Evolutionary conservation across 2,888 invertebrate genomes (phyloP).

Genomic region (Subacronicta megacephala): DNA sequence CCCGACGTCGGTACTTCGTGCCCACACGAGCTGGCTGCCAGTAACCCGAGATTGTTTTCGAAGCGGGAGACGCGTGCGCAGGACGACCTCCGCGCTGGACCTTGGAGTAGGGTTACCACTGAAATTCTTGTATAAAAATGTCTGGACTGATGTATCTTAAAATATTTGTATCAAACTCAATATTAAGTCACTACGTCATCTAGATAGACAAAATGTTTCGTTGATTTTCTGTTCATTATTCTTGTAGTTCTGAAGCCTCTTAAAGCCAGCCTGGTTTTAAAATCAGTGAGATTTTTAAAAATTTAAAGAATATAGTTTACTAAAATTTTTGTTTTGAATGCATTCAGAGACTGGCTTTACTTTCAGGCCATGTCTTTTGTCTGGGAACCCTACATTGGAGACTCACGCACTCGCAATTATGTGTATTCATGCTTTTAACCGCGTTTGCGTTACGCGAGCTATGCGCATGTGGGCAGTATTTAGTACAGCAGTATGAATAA

Average conservation of each 20-base stretch:
- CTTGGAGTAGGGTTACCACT: conserved; percentile 72
- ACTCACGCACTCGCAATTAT: conserved; percentile 67
- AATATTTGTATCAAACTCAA: neutral
- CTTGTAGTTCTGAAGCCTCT: neutral
- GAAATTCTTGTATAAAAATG: conserved; percentile 22
- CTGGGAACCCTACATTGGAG: conserved; percentile 51
- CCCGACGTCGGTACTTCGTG: conserved; percentile 57
- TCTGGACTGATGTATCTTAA: neutral
- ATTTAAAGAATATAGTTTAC: neutral
- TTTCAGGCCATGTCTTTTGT: conserved; percentile 26
- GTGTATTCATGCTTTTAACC: conserved; percentile 66
- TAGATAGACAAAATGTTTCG: neutral
- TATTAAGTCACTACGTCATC: no score
- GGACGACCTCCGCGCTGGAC: conserved; percentile 82
- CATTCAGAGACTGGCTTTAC: conserved; percentile 5
- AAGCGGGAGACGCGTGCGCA: conserved; percentile 79
- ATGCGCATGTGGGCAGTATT: conserved; percentile 58
- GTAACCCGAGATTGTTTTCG: conserved; percentile 85
- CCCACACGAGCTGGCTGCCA: conserved; percentile 63
- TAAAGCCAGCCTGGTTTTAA: neutral
- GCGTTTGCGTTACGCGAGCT: conserved; percentile 55
- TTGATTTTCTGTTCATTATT: neutral
- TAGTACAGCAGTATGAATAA: conserved; percentile 52
- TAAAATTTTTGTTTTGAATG: neutral
- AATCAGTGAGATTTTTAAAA: neutral